Evolutionary conservation across 1,140 invertebrate genomes (phyloP), one percentile per base, ranked within the genome.

Genomic region (Pseudomyrmex pallidus): DNA sequence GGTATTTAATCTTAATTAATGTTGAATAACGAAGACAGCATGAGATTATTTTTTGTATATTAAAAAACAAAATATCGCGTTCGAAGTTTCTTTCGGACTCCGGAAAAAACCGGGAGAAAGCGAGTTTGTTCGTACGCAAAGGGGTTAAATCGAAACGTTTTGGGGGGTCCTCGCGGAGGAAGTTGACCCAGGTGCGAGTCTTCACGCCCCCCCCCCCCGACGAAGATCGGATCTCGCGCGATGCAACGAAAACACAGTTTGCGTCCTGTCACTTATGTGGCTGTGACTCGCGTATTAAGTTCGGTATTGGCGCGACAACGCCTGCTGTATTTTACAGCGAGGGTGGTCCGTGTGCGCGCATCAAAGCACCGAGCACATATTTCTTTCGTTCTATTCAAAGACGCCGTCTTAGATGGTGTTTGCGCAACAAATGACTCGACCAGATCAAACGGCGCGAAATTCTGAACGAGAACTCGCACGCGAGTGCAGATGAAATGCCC

Each of bases 141-240:
- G 87, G 89, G 88, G 90, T 93, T 91, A 67, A 62, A 15, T 1
- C 35, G 10, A 35, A 59, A 74, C 89, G 61, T 74, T 78, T 88
- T 90, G 93, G 91, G 92, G 84, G 92, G 92, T 90, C 91, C 56
- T 44, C 48, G 74, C 72, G 74, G 85, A 93, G 93, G 93, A 93
- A 94, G 93, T 94, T 94, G 93, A 92, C 89, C 92, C 93, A 94
- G 93, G 92, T 94, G 93, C 85, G 73, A 84, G 67, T 68, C 76
- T 68, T 93, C 91, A 85, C n/a, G n/a, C n/a, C n/a, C n/a, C n/a
- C n/a, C n/a, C n/a, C n/a, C 59, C n/a, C 61, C n/a, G 64, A 70
- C 57, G 57, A 74, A 88, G 74, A 86, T 74, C 84, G 89, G 87
- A 89, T 88, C 84, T 91, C 91, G 76, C 87, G 87, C 87, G 82